Base-by-base conservation (phyloP, 2,797 vertebrate genomes). In the Acanthopagrus latus region DNA sequence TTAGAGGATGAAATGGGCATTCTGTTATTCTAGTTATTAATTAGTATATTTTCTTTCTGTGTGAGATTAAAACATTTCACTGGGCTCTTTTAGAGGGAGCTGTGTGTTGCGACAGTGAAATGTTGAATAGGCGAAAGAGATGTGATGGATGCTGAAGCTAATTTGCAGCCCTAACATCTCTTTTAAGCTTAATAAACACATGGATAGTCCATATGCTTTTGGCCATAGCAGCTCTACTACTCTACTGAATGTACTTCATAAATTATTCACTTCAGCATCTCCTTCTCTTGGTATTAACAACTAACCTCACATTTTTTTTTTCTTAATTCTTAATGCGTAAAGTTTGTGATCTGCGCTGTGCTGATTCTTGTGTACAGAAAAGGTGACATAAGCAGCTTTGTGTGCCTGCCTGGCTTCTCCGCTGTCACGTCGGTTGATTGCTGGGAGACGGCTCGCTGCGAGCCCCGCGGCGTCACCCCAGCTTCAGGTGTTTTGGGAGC, bases 351-450 rank as follows among this genome's bases (percentile, higher is more conserved):
- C 43, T 58, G 21, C 54, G 64, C 74, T 70, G 8, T 73, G 14
- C 62, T 75, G 67, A 58, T 59, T 54, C 52, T 25, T 48, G 51
- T 9, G 17, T 21, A 48, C 27, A 7, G 33, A 17, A 72, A 57
- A 86, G 58, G 82, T 84, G 82, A 81, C 84, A 75, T 89, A 85
- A 92, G 84, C 85, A 77, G 88, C 88, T 92, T 89, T 82, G 18
- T 38, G 50, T 73, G 83, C 74, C 38, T 21, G 66, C 65, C 56
- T 29, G 41, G 33, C 56, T 41, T 80, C 62, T 21, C 68, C 2
- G 38, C 83, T 65, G 83, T 83, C 82, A 21, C 43, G 64, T 44
- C 29, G 64, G 33, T 18, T 33, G 78, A 81, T 76, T 71, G 69
- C 69, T 8, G 70, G 23, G 52, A 70, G 78, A 71, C 21, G 23